phyloP scores from a whole-genome alignment of 2,888 invertebrate genomes.

The Monoplex corrugatus region DNA sequence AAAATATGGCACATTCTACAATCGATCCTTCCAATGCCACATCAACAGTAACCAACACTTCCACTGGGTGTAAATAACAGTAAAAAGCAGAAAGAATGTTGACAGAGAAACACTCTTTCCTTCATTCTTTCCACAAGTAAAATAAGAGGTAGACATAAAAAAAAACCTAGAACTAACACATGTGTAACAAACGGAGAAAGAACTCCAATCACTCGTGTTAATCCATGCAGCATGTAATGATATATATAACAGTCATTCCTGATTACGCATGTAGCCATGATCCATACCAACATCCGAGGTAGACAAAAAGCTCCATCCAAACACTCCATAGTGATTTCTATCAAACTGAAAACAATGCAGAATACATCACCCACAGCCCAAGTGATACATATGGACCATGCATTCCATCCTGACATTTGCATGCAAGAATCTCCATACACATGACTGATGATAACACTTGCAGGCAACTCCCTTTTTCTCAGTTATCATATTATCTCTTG shows the following conservation, averaged over 20 bases:
- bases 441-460: neutral
- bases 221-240: neutral
- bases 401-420: neutral
- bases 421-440: neutral
- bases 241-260: neutral
- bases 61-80: neutral
- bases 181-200: conserved; percentile 21
- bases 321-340: neutral
- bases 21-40: neutral
- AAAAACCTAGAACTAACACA: conserved; percentile 26
- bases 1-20: conserved; percentile 11
- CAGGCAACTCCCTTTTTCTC: neutral
- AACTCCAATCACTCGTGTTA: neutral
- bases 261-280: neutral
- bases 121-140: neutral
- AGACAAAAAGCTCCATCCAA: conserved; percentile 24
- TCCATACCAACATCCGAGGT: conserved; percentile 18
- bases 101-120: neutral
- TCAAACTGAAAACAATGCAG: conserved; percentile 25
- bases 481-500: neutral
- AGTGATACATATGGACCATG: neutral
- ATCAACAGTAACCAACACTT: neutral
- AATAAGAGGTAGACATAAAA: conserved; percentile 23
- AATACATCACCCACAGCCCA: conserved; percentile 11
- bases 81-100: neutral